phyloP scores from a whole-genome alignment of 1,140 invertebrate genomes.

The Ostrea edulis region DNA sequence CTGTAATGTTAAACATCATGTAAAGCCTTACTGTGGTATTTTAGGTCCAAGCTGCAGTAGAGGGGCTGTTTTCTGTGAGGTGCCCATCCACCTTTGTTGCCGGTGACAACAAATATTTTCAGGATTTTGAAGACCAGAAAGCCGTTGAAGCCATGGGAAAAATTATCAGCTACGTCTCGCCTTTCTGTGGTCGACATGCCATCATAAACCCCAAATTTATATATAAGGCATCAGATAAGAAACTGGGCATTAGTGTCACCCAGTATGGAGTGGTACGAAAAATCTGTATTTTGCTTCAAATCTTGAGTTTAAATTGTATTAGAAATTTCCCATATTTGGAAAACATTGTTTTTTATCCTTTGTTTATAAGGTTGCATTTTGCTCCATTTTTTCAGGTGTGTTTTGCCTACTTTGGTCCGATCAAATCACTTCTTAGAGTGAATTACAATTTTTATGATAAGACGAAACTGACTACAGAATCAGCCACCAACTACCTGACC shows the following conservation, averaged over 20 bases:
- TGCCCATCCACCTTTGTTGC: constrained; percentile 43
- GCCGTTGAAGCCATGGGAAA: background rate
- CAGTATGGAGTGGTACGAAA: constrained; percentile 1
- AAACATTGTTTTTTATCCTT: background rate
- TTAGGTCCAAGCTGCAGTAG: constrained; percentile 58
- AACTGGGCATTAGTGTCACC: constrained; percentile 38
- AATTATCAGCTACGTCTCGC: constrained; percentile 53
- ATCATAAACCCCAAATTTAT: constrained; percentile 64
- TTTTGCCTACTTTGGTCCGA: constrained; percentile 58
- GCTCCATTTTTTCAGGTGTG: constrained; percentile 55
- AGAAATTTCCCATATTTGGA: background rate
- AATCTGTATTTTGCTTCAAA: background rate
- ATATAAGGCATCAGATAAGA: constrained; percentile 36
- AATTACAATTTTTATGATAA: constrained; percentile 19
- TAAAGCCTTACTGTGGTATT: background rate
- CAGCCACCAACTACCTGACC: background rate
- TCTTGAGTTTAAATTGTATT: background rate
- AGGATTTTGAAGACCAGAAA: constrained; percentile 37
- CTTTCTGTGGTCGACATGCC: constrained; percentile 68
- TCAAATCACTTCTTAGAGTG: constrained; percentile 26
- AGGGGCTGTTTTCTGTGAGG: constrained; percentile 49
- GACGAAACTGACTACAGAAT: background rate
- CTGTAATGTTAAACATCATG: too few species aligned
- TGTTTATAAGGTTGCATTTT: too few species aligned
- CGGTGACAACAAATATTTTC: constrained; percentile 35